Percentiles rank a stretch among this genome's conserved stretches.
phyloP scores from a whole-genome alignment of 2,797 vertebrate species.

The Ispidina lecontei region DNA sequence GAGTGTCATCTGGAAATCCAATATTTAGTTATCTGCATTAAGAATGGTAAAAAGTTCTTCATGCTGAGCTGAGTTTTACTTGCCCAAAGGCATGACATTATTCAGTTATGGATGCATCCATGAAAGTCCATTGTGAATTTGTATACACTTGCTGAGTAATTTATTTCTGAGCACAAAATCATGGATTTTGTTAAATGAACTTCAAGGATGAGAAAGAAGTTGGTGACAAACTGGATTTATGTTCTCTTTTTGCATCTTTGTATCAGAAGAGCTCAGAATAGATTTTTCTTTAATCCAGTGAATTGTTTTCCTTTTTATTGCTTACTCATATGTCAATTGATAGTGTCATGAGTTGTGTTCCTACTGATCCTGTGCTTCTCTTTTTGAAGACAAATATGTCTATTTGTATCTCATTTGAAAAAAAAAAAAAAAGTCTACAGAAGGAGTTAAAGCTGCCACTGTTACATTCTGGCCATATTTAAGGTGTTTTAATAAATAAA shows the following conservation, averaged over 20 bases:
- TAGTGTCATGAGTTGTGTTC: neutral
- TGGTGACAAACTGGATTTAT: neutral
- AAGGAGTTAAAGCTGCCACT: neutral
- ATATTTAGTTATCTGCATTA: neutral
- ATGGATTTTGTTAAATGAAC: neutral
- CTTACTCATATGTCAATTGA: neutral
- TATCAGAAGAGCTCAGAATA: neutral
- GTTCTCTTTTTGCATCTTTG: neutral
- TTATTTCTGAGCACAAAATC: neutral
- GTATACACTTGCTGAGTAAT: neutral
- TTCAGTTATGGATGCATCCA: neutral
- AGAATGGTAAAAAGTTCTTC: conserved; percentile 12
- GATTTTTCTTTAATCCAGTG: neutral
- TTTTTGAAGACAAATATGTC: conserved; percentile 5
- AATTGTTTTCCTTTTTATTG: neutral
- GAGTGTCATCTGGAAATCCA: neutral
- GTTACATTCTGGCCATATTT: neutral
- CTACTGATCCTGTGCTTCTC: neutral
- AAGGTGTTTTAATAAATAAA: neutral
- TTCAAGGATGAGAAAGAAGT: neutral
- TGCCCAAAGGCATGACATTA: neutral
- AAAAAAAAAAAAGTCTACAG: neutral
- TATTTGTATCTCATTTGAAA: neutral
- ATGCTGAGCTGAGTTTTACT: neutral
- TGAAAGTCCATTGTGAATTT: neutral